A percentile compares a stretch with the other conserved stretches of the same genome.
Evolutionary conservation across 2,113 vertebrate species (phyloP).

Genomic region (Poicephalus gulielmi): DNA sequence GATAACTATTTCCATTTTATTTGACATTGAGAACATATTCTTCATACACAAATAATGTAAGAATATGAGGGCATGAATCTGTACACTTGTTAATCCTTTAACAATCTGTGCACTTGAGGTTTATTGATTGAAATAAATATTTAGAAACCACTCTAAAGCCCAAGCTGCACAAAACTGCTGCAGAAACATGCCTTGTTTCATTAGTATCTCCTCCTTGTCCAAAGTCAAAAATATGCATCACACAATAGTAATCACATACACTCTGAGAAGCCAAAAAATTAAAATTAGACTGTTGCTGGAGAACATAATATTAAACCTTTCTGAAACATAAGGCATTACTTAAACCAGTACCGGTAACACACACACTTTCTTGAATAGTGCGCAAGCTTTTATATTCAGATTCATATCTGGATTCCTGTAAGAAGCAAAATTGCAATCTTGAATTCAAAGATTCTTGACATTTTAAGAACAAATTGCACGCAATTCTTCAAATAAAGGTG

Average conservation of each 20-base stretch:
- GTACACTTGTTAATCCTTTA: neutral
- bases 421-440: neutral
- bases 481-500: neutral
- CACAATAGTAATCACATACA: neutral
- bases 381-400: neutral
- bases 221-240: neutral
- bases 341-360: neutral
- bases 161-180: neutral
- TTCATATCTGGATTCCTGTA: neutral
- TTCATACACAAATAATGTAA: neutral
- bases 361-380: neutral
- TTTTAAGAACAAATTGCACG: neutral
- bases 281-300: neutral
- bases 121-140: neutral
- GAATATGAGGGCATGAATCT: neutral
- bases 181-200: neutral
- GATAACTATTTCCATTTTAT: neutral
- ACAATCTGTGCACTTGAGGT: neutral
- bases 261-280: neutral
- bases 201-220: neutral
- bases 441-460: neutral
- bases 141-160: neutral
- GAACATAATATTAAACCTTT: neutral
- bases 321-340: neutral
- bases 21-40: neutral